Percentiles rank a stretch among this genome's conserved stretches.
Evolutionary conservation across 2,113 vertebrate species (phyloP).

Genomic region (Puma concolor): DNA sequence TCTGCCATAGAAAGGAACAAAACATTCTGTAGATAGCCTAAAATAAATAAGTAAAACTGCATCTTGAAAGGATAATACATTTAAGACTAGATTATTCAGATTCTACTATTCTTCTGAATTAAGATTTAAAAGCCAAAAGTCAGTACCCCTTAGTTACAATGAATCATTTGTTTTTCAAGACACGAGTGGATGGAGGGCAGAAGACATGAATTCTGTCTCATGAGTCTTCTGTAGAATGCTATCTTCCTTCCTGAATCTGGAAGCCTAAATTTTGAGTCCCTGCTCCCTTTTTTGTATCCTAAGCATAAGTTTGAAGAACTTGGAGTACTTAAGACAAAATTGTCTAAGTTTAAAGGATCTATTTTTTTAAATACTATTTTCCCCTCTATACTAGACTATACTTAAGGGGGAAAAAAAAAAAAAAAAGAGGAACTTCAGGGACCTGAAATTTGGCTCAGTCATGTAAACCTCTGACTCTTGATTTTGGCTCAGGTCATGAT

Average conservation of each 20-base stretch:
- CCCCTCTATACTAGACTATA: too few relatives aligned
- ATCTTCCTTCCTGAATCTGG: background rate
- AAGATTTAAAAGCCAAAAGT: background rate
- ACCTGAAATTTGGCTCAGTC: too few relatives aligned
- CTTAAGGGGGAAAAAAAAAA: too few relatives aligned
- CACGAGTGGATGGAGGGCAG: background rate
- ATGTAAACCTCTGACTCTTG: too few relatives aligned
- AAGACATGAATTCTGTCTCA: background rate
- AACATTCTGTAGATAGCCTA: background rate
- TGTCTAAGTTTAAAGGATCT: conserved; percentile 3
- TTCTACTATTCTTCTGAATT: background rate
- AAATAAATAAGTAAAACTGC: background rate
- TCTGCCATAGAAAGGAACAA: conserved; percentile 86
- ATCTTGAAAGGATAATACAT: background rate
- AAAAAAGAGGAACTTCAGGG: too few relatives aligned
- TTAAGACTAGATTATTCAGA: background rate
- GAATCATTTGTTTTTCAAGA: background rate
- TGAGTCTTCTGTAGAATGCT: background rate
- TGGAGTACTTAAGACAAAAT: background rate
- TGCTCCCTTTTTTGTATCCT: background rate
- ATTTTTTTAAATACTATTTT: background rate
- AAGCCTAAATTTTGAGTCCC: background rate
- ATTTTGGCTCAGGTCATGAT: too few relatives aligned
- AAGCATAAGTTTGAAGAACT: background rate
- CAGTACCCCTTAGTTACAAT: background rate